Conservation (phyloP, 2,888 invertebrate genomes). For the Monoplex corrugatus region DNA sequence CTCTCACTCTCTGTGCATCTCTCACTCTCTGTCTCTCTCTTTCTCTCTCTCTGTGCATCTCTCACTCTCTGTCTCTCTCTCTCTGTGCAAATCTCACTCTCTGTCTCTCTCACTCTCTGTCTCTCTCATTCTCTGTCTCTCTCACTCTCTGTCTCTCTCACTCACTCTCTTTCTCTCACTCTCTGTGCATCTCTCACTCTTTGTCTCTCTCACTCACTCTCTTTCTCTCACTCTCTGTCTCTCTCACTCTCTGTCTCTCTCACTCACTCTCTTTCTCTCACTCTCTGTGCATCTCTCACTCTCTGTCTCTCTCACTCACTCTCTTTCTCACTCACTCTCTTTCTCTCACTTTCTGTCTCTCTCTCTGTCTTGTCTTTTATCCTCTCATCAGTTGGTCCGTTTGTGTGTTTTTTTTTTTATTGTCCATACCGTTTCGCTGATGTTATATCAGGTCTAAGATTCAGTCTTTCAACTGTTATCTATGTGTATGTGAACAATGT, state of each 20-base stretch:
- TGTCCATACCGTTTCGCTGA: too few relatives aligned
- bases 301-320: slow-evolving; percentile 6
- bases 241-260: not conserved
- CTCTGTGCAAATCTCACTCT: not conserved
- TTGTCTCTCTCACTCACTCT: not conserved
- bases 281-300: too few relatives aligned
- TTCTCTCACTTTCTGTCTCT: slow-evolving; percentile 10
- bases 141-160: slow-evolving; percentile 15
- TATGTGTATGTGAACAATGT: too few relatives aligned
- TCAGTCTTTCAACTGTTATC: too few relatives aligned
- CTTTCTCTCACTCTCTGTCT: not conserved
- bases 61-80: too few relatives aligned
- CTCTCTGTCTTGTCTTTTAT: not conserved
- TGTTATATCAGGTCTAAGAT: too few relatives aligned
- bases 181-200: not conserved
- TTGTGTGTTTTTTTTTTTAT: not conserved
- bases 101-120: slow-evolving; percentile 12
- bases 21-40: slow-evolving; percentile 4
- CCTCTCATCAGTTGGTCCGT: not conserved
- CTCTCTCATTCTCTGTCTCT: slow-evolving; percentile 16
- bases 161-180: slow-evolving; percentile 16
- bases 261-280: too few relatives aligned
- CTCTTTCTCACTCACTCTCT: slow-evolving; percentile 16
- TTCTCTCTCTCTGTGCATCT: too few relatives aligned
- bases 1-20: not conserved